phyloP scores from a whole-genome alignment of 2,113 vertebrate species.

The Neotragus pygmaeus region DNA sequence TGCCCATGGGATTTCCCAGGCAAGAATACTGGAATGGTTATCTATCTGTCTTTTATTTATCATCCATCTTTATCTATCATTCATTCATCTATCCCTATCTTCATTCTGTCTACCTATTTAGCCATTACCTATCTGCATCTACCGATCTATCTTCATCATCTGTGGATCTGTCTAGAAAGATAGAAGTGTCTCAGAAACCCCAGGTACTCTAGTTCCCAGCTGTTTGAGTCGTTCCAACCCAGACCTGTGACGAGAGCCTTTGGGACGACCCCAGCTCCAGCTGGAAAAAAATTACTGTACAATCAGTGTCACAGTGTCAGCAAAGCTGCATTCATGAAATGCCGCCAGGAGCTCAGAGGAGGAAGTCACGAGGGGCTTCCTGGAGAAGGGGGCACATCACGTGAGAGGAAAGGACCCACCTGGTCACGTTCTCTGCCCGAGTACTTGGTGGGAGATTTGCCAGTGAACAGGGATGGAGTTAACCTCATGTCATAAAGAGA shows the following conservation, averaged over 20 bases:
- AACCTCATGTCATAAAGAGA: background rate
- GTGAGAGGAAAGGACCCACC: background rate
- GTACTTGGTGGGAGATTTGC: background rate
- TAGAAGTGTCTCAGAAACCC: background rate
- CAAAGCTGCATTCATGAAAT: rapidly evolving
- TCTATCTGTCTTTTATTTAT: background rate
- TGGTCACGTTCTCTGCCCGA: background rate
- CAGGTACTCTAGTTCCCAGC: background rate
- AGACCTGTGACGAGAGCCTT: background rate
- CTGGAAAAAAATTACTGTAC: background rate
- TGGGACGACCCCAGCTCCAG: background rate
- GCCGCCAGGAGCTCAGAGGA: background rate
- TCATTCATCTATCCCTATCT: background rate
- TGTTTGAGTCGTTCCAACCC: background rate
- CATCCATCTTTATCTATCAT: too few relatives aligned
- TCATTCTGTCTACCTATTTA: too few relatives aligned
- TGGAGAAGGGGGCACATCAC: rapidly evolving
- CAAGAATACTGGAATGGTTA: background rate
- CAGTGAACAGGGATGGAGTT: background rate
- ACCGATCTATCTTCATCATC: background rate
- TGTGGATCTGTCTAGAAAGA: background rate
- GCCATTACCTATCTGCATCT: background rate
- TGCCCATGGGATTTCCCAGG: background rate
- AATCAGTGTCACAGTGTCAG: background rate
- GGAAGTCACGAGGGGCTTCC: background rate